Conservation (phyloP, 2,113 vertebrate genomes). For the Octodon degus region DNA sequence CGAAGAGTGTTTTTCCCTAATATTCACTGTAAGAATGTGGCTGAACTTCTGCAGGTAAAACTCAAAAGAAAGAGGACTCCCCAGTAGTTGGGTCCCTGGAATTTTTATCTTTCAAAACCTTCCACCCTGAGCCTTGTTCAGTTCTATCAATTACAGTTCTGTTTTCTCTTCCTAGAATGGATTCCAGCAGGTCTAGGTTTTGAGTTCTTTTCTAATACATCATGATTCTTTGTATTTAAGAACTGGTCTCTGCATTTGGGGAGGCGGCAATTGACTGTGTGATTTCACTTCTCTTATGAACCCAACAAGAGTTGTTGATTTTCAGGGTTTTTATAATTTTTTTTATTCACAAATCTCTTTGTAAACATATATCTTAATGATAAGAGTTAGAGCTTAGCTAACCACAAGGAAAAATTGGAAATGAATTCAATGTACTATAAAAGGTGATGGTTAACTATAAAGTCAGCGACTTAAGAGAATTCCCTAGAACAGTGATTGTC, state of each 20-base stretch:
- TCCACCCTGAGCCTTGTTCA: not conserved
- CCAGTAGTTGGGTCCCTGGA: too few species aligned
- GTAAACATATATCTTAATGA: not conserved
- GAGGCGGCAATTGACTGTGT: not conserved
- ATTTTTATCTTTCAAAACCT: not conserved
- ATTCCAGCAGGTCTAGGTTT: not conserved
- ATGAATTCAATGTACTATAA: not conserved
- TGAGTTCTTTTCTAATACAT: not conserved
- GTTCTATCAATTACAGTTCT: not conserved
- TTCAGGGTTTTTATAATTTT: not conserved
- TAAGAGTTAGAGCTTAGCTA: not conserved
- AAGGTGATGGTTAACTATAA: not conserved
- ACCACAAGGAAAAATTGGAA: not conserved
- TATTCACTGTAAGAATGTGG: not conserved
- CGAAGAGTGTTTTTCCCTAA: not conserved
- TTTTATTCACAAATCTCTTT: not conserved
- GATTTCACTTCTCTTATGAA: not conserved
- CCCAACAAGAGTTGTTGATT: not conserved
- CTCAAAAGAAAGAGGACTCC: too few species aligned
- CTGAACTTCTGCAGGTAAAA: not conserved
- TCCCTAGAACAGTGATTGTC: not conserved
- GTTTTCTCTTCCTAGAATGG: not conserved
- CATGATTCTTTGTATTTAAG: not conserved
- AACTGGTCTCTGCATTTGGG: not conserved
- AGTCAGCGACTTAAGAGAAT: not conserved